Base-by-base conservation (phyloP, 2,113 vertebrate species). In the Dermatemys mawii region DNA sequence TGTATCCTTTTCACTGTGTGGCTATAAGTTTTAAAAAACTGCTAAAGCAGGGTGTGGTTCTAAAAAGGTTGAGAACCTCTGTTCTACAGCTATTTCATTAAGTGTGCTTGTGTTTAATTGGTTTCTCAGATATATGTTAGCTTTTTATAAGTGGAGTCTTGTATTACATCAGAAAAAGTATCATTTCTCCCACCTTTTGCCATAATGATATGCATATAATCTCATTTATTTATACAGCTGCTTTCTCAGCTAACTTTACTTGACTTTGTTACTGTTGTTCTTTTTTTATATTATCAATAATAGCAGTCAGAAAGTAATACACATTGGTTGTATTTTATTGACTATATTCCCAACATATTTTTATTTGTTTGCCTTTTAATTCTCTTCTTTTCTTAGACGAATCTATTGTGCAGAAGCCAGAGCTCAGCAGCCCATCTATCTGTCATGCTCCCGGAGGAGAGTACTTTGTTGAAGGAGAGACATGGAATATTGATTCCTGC, bases 401-500 rank as follows among this genome's bases (percentile, higher is more conserved):
- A 97, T 97, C 98, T 21, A 96, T 97, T 53, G 97, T 98, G 76
- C 98, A 98, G 96, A 99, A 98, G 83, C 98, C 98, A 5, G 98
- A 99, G 87, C 97, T 98, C 83, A 98, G 98, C 50, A 98, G 98
- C 55, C 98, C 98, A 13, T 98, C 99, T 0, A 97, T 99, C 73
- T 99, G 99, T 94, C 98, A 99, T 8, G 98, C 99, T 51, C 99
- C 99, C 2, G 98, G 99, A 44, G 99, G 99, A 57, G 99, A 99
- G 75, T 99, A 99, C 85, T 99, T 99, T 89, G 97, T 99, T 76
- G 99, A 99, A 95, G 99, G 99, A 87, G 99, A 99, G 73, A 99
- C 98, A 0, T 99, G 99, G 99, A 99, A 98, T 95, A 99, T 99
- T 27, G 99, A 99, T 97, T 98, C 99, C 49, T 99, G 99, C 81